Percentiles rank a stretch among this genome's conserved stretches.
Conservation (phyloP, 2,113 vertebrate species). For the Saguinus midas region DNA sequence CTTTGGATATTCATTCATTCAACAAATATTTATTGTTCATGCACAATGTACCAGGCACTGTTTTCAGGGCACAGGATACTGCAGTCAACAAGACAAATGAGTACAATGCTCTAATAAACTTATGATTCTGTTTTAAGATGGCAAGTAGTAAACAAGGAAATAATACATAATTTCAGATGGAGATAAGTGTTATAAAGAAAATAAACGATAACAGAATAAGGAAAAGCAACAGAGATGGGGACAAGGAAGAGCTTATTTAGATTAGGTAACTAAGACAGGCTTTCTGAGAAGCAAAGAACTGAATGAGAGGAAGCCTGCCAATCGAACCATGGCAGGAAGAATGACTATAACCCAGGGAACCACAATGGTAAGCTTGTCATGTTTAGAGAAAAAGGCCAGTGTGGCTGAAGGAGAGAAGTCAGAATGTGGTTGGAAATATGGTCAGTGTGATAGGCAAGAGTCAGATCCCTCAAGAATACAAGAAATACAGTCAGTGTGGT, state of each 20-base stretch:
- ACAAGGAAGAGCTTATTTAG: neutral
- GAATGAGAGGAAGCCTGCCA: neutral
- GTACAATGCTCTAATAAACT: neutral
- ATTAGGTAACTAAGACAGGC: neutral
- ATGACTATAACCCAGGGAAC: neutral
- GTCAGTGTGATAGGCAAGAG: neutral
- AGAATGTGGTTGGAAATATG: neutral
- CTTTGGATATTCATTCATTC: slow-evolving; percentile 2
- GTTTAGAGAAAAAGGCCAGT: neutral
- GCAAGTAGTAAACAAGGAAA: neutral
- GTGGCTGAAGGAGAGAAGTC: neutral
- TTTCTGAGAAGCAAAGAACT: neutral
- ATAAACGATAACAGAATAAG: neutral
- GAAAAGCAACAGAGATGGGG: neutral
- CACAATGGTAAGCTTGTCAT: neutral
- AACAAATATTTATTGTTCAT: neutral
- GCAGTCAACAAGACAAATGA: neutral
- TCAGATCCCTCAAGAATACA: neutral
- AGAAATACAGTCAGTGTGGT: neutral
- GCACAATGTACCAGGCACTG: neutral
- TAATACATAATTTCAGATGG: neutral
- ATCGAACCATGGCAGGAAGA: neutral
- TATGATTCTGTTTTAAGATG: neutral
- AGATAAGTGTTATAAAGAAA: neutral
- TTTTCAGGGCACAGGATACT: neutral